Evolutionary conservation across 2,113 vertebrate genomes (phyloP), one percentile per base, ranked within the genome.

Genomic region (Tinamus guttatus): DNA sequence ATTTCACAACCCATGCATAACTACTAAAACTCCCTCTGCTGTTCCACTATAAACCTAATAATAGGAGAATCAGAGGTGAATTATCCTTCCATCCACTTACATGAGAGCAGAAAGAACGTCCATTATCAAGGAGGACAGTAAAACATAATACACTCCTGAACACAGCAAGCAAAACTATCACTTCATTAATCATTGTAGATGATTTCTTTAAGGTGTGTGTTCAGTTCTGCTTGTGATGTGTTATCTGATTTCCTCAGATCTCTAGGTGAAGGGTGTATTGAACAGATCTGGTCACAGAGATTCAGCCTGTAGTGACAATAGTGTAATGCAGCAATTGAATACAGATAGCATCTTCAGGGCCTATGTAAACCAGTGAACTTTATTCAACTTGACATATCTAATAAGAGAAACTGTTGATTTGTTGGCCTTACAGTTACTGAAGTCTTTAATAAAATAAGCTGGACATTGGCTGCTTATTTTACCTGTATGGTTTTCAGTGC

Each of bases 111-210:
- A 84, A 89, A 92, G 41, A 71, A 64, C 38, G 87, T 76, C 74
- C 28, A 56, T 92, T 93, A 81, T 54, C 27, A 34, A 56, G 32
- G 24, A 92, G 10, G 21, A 87, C 27, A 40, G 11, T 67, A 19
- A 17, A 73, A 40, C 74, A 67, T 34, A 64, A 84, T 52, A 65
- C 34, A 81, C 28, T 41, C 19, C 25, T 51, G 41, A 79, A 51
- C 25, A 65, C 9, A 60, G 32, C 11, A 63, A 45, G 4, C 15
- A 89, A 90, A 92, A 49, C 7, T 38, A 76, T 43, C 0, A 2
- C 86, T 90, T 78, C 3, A 93, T 79, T 90, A 56, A 85, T 93
- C 92, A 90, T 81, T 68, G 14, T 64, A 79, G 84, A 71, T 64
- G 38, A 64, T 1, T 0, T 59, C 25, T 41, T 77, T 45, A 83